Conservation (phyloP, 2,113 vertebrate species). For the Thunnus thynnus region DNA sequence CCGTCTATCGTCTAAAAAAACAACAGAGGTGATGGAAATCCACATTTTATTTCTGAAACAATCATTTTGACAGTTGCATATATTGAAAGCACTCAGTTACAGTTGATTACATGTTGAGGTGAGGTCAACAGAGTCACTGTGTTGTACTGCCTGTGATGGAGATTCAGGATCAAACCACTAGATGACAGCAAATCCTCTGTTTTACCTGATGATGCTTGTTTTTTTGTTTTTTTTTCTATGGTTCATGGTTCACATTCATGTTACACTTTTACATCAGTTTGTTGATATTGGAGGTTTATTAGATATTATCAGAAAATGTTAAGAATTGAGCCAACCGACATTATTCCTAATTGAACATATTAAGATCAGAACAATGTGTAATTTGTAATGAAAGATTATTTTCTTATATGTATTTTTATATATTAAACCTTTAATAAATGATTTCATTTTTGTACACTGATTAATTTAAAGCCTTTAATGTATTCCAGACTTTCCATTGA, state of each 20-base stretch:
- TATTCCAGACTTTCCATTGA: no score
- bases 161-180: constrained; percentile 33
- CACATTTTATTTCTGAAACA: neutral
- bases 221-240: neutral
- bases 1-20: no score
- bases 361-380: neutral
- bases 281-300: neutral
- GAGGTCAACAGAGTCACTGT: neutral
- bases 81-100: neutral
- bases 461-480: neutral
- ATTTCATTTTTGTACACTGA: constrained; percentile 7
- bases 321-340: neutral
- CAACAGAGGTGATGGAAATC: neutral
- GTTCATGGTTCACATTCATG: neutral
- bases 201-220: neutral
- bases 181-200: constrained; percentile 53
- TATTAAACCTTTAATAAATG: constrained; percentile 2
- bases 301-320: neutral
- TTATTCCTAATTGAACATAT: neutral
- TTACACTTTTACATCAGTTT: neutral
- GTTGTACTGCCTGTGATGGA: neutral
- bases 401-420: constrained; percentile 18
- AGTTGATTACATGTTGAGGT: neutral
- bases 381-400: constrained; percentile 13
- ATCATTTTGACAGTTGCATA: neutral